Percentiles rank a stretch among this genome's conserved stretches.
Evolutionary conservation across 2,888 invertebrate species (phyloP).

Genomic region (Leptothorax acervorum): DNA sequence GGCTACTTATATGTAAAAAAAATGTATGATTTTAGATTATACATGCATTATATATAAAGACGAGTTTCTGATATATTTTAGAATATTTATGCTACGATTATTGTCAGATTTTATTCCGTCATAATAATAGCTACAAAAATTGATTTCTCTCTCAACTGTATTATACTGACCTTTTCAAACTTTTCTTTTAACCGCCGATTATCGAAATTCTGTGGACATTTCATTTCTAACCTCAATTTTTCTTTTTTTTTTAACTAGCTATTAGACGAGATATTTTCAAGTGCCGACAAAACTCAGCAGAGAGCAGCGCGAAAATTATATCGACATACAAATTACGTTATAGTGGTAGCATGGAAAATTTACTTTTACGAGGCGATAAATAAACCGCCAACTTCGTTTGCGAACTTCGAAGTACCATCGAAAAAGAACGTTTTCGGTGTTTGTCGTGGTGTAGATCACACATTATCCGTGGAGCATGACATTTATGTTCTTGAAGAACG

Average conservation of each 20-base stretch:
- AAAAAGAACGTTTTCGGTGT: slow-evolving; percentile 43
- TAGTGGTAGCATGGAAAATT: slow-evolving; percentile 63
- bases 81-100: background rate
- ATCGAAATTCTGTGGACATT: slow-evolving; percentile 54
- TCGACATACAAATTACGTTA: slow-evolving; percentile 69
- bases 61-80: background rate
- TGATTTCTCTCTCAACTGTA: background rate
- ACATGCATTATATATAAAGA: background rate
- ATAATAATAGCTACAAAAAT: background rate
- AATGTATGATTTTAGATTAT: background rate
- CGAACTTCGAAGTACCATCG: slow-evolving; percentile 56
- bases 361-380: slow-evolving; percentile 71
- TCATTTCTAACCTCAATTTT: slow-evolving; percentile 50
- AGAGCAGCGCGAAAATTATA: slow-evolving; percentile 64
- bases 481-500: slow-evolving; percentile 42
- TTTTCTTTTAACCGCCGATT: slow-evolving; percentile 55
- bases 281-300: slow-evolving; percentile 13
- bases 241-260: background rate
- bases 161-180: slow-evolving; percentile 2
- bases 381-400: slow-evolving; percentile 60
- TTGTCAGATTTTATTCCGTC: background rate
- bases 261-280: slow-evolving; percentile 30
- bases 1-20: background rate
- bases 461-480: slow-evolving; percentile 42
- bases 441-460: slow-evolving; percentile 45